Conservation (phyloP, 2,888 invertebrate species). For the Agrotis clavis region DNA sequence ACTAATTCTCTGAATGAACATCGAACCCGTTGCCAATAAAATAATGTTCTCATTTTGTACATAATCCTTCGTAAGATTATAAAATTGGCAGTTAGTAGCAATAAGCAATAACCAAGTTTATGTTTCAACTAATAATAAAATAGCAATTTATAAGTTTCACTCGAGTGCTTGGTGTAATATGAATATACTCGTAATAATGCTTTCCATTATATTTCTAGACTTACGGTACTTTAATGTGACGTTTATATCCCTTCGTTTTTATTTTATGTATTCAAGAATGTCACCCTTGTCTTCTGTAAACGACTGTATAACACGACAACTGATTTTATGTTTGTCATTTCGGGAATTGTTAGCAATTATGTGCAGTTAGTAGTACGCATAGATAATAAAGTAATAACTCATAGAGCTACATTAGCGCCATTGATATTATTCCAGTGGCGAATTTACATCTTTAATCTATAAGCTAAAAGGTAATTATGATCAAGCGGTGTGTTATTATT, state of each 20-base stretch:
- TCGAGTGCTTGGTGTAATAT: conserved; percentile 33
- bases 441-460: conserved; percentile 65
- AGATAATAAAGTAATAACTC: conserved; percentile 62
- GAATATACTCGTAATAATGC: conserved; percentile 26
- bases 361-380: conserved; percentile 37
- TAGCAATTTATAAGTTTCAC: conserved; percentile 33
- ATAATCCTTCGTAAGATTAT: conserved; percentile 29
- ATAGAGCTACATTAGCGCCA: conserved; percentile 53
- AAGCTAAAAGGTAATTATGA: conserved; percentile 66
- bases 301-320: conserved; percentile 27
- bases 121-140: conserved; percentile 36
- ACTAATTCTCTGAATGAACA: conserved; percentile 43
- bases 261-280: conserved; percentile 36
- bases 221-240: conserved; percentile 35
- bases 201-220: conserved; percentile 44
- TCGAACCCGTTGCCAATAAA: conserved; percentile 44
- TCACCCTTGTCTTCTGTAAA: conserved; percentile 39
- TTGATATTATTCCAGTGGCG: conserved; percentile 55
- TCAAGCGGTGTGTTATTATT: conserved; percentile 64
- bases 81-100: conserved; percentile 30
- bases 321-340: conserved; percentile 25
- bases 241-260: conserved; percentile 41
- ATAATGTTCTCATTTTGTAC: conserved; percentile 40
- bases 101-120: conserved; percentile 35
- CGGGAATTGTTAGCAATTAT: conserved; percentile 29